Conservation (phyloP, 2,888 invertebrate genomes). For the Heliconius hortense region DNA sequence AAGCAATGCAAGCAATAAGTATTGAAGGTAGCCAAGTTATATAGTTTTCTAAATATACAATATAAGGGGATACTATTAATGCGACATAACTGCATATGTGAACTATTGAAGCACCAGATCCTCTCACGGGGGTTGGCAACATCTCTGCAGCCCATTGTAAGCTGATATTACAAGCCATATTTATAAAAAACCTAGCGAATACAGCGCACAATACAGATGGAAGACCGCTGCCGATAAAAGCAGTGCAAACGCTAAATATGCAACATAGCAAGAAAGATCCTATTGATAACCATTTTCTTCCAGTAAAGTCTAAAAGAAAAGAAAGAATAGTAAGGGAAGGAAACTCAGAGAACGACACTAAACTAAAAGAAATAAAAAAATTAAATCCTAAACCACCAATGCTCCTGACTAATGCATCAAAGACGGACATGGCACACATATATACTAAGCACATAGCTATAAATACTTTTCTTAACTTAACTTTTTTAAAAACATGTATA, state of each 20-base stretch:
- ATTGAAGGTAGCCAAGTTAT: slow-evolving; percentile 60
- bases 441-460: slow-evolving; percentile 58
- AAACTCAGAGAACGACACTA: slow-evolving; percentile 65
- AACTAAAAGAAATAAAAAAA: slow-evolving; percentile 65
- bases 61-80: slow-evolving; percentile 62
- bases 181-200: slow-evolving; percentile 61
- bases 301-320: slow-evolving; percentile 59
- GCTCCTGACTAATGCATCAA: slow-evolving; percentile 62
- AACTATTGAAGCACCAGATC: slow-evolving; percentile 58
- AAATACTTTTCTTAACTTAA: slow-evolving; percentile 55
- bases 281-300: slow-evolving; percentile 59
- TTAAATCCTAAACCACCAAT: slow-evolving; percentile 60
- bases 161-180: slow-evolving; percentile 57
- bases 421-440: slow-evolving; percentile 57
- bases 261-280: slow-evolving; percentile 48
- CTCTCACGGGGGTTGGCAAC: slow-evolving; percentile 64
- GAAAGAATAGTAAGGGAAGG: slow-evolving; percentile 62
- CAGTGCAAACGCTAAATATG: slow-evolving; percentile 56
- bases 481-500: slow-evolving; percentile 51
- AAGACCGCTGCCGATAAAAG: slow-evolving; percentile 55
- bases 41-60: slow-evolving; percentile 61
- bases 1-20: slow-evolving; percentile 53
- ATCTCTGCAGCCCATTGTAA: slow-evolving; percentile 67
- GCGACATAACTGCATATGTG: slow-evolving; percentile 58
- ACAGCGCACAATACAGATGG: slow-evolving; percentile 62